Evolutionary conservation across 2,113 vertebrate species (phyloP).

Genomic region (Neotoma lepida): DNA sequence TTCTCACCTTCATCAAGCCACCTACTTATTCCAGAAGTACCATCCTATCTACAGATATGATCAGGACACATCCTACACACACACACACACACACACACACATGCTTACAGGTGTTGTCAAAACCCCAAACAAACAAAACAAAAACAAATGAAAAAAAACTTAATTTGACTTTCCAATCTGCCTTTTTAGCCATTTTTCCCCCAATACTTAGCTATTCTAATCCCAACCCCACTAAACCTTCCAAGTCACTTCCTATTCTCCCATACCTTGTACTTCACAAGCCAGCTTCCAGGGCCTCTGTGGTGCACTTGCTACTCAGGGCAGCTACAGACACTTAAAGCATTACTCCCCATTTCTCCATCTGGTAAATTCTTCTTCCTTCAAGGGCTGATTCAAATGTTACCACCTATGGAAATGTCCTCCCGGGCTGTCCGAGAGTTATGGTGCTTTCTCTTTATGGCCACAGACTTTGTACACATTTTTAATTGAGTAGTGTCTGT

Average conservation of each 20-base stretch:
- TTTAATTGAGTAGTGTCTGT: slow-evolving; percentile 53
- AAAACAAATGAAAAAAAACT: not conserved
- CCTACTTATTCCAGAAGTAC: not conserved
- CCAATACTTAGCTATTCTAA: not conserved
- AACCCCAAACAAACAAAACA: not conserved
- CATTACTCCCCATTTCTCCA: not conserved
- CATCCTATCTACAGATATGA: not conserved
- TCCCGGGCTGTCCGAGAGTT: not conserved
- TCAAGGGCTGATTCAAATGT: not conserved
- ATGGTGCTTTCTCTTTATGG: not conserved
- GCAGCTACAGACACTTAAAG: not conserved
- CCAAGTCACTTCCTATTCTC: no score
- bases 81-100: not conserved
- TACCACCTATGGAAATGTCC: not conserved
- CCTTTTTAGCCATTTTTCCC: not conserved
- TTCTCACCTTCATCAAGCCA: not conserved
- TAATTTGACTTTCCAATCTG: not conserved
- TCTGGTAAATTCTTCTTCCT: not conserved
- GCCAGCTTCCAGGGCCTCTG: not conserved
- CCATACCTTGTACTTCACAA: not conserved
- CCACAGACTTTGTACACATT: not conserved
- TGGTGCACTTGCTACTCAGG: not conserved
- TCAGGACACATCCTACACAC: not conserved
- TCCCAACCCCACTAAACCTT: not conserved
- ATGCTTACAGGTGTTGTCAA: not conserved